Evolutionary conservation across 2,797 vertebrate genomes (phyloP), one percentile per base, ranked within the genome.

Genomic region (Falco columbarius): DNA sequence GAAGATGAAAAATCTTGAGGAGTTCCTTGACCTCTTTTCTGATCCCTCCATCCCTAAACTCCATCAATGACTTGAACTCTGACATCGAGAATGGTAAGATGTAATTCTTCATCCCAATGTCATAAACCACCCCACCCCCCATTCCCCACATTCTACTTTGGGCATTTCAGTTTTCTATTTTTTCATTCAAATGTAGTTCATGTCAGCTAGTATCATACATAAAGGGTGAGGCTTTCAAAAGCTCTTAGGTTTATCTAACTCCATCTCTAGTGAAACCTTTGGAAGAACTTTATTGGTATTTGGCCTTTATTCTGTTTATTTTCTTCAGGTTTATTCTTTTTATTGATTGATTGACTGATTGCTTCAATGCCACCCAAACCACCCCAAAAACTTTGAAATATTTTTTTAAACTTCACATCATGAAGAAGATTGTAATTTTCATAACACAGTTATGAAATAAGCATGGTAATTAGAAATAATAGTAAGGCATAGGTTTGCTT

Each of bases 21-120:
- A 80, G 49, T 80, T 95, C 71, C 71, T 93, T 95, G 96, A 95
- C 95, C 87, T 95, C n/a, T 71, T 89, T 87, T 89, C 36, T 71
- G 91, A 95, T 90, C 86, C 81, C 38, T 81, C 55, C 56, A 58
- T 90, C 92, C 93, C 93, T 80, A 95, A 97, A 97, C 90, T 95
- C 90, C 92, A 85, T 93, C 92, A 85, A 9, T 95, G 92, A 66
- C 77, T 82, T 95, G 92, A 97, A 95, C 94, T 94, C 71, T 96
- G 94, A 87, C 93, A 77, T 54, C 29, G 49, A 58, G 68, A 68
- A 47, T 26, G 59, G 77, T 1, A 4, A 85, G 63, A 81, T 85
- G 77, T 87, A 94, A 89, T 97, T 95, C 94, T 95, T 97, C 93
- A 95, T 93, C 63, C 61, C 61, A 40, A 3, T 95, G 77, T 91